These are phyloP conservation scores for Gymnorhina tibicen DNA, from an alignment of 2,113 vertebrate species.

Conservation along the genomic window DNA sequence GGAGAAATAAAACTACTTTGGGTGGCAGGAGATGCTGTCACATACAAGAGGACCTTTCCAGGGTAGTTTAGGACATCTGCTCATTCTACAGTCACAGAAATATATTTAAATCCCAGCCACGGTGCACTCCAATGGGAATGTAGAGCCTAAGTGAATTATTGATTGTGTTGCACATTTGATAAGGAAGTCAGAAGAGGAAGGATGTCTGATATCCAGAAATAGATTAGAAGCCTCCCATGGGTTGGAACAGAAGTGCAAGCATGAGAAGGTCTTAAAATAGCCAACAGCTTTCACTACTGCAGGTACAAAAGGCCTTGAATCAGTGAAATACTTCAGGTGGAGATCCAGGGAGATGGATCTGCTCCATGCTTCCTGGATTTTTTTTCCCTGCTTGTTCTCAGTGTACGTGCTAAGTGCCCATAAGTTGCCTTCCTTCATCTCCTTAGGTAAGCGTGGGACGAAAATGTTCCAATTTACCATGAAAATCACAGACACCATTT, in stretches of 20 bases:
- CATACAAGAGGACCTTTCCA: neutral
- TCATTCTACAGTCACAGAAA: neutral
- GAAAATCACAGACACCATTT: neutral
- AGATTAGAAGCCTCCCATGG: neutral
- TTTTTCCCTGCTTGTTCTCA: neutral
- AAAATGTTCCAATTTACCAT: neutral
- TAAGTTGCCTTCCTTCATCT: neutral
- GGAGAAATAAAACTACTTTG: neutral
- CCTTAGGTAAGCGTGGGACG: neutral
- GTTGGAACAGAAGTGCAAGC: neutral
- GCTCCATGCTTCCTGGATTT: neutral
- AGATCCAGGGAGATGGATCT: neutral
- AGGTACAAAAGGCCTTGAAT: neutral
- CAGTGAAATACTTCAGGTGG: neutral
- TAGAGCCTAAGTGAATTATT: constrained; percentile 20
- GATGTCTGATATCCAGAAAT: constrained; percentile 4
- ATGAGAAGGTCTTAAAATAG: neutral
- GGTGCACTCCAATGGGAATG: neutral
- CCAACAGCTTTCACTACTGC: neutral
- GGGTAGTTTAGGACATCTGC: neutral
- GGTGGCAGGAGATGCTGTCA: neutral
- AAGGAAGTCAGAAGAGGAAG: neutral
- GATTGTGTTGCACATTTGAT: constrained; percentile 18
- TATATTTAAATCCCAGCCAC: neutral
- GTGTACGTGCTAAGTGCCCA: neutral